These are phyloP conservation scores for Carcinoscorpius rotundicauda DNA, from an alignment of 1,140 invertebrate species.

Conservation along the genomic window DNA sequence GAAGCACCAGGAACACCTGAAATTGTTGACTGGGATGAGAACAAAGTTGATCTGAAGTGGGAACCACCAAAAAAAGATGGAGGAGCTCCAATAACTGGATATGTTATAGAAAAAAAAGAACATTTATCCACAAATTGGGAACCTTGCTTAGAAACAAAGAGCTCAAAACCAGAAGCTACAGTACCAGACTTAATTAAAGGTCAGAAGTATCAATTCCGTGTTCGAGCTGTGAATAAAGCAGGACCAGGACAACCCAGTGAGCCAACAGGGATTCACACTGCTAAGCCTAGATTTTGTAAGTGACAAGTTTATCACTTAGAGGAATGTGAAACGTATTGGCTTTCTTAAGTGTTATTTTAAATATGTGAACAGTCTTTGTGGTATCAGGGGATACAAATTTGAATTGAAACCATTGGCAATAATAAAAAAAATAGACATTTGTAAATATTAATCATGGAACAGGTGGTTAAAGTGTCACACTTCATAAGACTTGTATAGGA, in stretches of 20 bases:
- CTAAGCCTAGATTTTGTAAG: conserved; percentile 81
- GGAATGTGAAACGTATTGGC: no score
- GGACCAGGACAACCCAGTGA: conserved; percentile 82
- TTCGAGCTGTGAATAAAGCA: conserved; percentile 85
- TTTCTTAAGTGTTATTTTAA: no score
- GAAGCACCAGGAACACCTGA: conserved; percentile 78
- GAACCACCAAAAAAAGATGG: conserved; percentile 74
- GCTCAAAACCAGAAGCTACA: conserved; percentile 62
- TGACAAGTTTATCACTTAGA: conserved; percentile 15
- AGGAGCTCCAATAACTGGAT: conserved; percentile 88
- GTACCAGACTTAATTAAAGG: conserved; percentile 76
- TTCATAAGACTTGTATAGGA: no score
- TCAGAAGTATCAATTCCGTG: conserved; percentile 83
- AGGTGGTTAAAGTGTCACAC: no score
- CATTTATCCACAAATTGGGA: conserved; percentile 79
- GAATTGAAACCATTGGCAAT: no score
- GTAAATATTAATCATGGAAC: no score
- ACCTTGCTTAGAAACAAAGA: conserved; percentile 51
- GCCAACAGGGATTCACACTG: conserved; percentile 68
- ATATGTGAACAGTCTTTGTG: no score
- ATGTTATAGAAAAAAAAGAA: conserved; percentile 94
- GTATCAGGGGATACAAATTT: no score
- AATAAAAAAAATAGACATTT: no score
- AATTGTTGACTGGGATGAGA: conserved; percentile 85
- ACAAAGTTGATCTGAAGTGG: conserved; percentile 88